Base-by-base conservation (phyloP, 2,113 vertebrate genomes). In the Nematolebias whitei region DNA sequence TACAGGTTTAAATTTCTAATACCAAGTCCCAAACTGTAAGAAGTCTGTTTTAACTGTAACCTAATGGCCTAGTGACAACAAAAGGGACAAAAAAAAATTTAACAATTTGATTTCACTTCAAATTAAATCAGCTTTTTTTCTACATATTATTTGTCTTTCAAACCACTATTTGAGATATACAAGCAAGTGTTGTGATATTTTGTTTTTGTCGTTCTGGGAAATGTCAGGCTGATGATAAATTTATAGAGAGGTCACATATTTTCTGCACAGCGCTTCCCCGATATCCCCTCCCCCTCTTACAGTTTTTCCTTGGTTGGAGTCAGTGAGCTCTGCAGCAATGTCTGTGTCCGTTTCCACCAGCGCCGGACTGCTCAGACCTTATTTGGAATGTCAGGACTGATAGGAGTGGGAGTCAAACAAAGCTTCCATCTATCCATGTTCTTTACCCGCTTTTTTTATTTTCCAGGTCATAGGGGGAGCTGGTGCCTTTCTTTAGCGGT, bases 351-450 rank as follows among this genome's bases (percentile, higher is more conserved):
- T 77, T 78, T 74, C 75, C 78, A 79, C 83, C 81, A 76, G 82
- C 61, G 69, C 77, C 63, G 67, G 64, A 74, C 89, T 68, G 23
- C 85, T 57, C 82, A 82, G 87, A 82, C 90, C 89, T 91, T 87
- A 87, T 88, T 91, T 86, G 91, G 90, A 90, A 89, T 89, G 88
- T 92, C 88, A 89, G 77, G 71, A 76, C 75, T 87, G 90, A 87
- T 88, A 87, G 76, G 87, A 90, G 85, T 80, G 62, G 89, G 87
- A 88, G 89, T 89, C 77, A 79, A 79, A 79, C 78, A 78, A 83
- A 80, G 83, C 86, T 85, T 89, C 85, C 86, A 35, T 35, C 83
- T 7, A 84, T 88, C 83, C 80, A 63, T 82, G 78, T 35, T 35
- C 32, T 35, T 35, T 35, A 35, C 32, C 32, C 32, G 32, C 32